Percentiles rank a stretch among this genome's conserved stretches.
These are phyloP conservation scores for Listronotus oregonensis DNA, from an alignment of 1,140 invertebrate genomes.

Conservation along the genomic window DNA sequence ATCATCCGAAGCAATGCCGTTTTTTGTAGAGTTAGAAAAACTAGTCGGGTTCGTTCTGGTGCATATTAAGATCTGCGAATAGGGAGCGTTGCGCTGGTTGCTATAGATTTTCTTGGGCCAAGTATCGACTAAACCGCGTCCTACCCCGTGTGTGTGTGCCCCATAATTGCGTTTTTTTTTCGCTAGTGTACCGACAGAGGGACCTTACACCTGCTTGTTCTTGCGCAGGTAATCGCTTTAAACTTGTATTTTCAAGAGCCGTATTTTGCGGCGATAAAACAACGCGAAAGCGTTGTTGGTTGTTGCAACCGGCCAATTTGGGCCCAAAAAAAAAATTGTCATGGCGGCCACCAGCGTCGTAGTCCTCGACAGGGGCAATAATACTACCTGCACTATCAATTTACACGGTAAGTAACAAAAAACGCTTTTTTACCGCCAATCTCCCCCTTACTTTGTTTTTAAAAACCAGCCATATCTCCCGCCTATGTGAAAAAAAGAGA, in stretches of 20 bases:
- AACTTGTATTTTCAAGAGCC: conserved; percentile 47
- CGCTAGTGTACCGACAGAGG: conserved; percentile 51
- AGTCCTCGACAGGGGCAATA: conserved; percentile 90
- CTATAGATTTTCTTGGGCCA: conserved; percentile 35
- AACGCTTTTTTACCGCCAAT: conserved; percentile 23
- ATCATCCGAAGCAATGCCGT: conserved; percentile 31
- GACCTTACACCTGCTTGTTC: conserved; percentile 51
- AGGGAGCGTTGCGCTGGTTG: conserved; percentile 33
- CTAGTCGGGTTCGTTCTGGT: conserved; percentile 38
- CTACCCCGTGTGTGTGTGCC: conserved; percentile 3
- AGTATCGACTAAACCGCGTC: conserved; percentile 32
- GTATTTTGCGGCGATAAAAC: conserved; percentile 39
- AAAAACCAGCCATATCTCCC: conserved; percentile 2
- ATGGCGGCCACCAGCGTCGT: conserved; percentile 88
- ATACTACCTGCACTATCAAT: conserved; percentile 93
- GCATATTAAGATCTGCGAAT: conserved; percentile 39
- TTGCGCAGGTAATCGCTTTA: conserved; percentile 51
- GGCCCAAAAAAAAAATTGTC: conserved; percentile 30
- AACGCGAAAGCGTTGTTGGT: conserved; percentile 41
- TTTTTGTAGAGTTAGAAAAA: conserved; percentile 39
- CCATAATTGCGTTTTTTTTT: conserved; percentile 41
- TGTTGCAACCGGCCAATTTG: conserved; percentile 31
- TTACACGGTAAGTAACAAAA: conserved; percentile 77
- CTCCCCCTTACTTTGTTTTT: conserved; percentile 9
- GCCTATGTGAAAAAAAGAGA: conserved; percentile 28